These are phyloP conservation scores for Drosophila jambulina DNA, from an alignment of 1,140 invertebrate genomes.

Conservation along the genomic window DNA sequence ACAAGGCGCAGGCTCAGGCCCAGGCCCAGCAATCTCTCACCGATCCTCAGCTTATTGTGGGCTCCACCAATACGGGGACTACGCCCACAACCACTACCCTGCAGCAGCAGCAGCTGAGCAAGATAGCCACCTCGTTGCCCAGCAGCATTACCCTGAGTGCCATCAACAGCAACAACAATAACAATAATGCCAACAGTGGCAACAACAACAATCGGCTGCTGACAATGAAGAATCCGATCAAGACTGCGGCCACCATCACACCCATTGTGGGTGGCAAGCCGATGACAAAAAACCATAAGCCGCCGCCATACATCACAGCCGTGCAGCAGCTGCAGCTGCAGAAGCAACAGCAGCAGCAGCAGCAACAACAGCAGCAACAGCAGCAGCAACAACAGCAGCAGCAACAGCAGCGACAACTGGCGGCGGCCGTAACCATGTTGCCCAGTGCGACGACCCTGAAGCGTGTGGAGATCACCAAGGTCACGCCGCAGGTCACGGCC, in stretches of 20 bases:
- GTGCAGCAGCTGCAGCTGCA: conserved; percentile 81
- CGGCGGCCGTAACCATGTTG: conserved; percentile 81
- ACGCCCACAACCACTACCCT: conserved; percentile 78
- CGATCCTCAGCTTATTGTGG: conserved; percentile 83
- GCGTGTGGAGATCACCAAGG: conserved; percentile 76
- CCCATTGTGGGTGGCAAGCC: conserved; percentile 79
- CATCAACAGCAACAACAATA: conserved; percentile 63
- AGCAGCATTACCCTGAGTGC: conserved; percentile 78
- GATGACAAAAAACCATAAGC: conserved; percentile 84
- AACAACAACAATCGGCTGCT: conserved; percentile 64
- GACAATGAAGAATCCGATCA: conserved; percentile 71
- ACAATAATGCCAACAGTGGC: conserved; percentile 48
- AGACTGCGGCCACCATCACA: conserved; percentile 78
- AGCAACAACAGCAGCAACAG: conserved; percentile 72
- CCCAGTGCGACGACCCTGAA: conserved; percentile 81
- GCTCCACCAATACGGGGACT: conserved; percentile 89
- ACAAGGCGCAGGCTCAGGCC: conserved; percentile 58
- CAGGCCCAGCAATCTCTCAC: conserved; percentile 34
- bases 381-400: conserved; percentile 77
- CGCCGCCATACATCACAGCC: conserved; percentile 82
- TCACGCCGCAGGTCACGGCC: conserved; percentile 42
- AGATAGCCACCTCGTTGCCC: conserved; percentile 71
- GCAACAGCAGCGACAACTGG: conserved; percentile 80
- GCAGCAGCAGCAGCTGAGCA: conserved; percentile 70
- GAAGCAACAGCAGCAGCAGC: conserved; percentile 77